These are phyloP conservation scores for Aethes cnicana DNA, from an alignment of 2,888 invertebrate species.

Conservation along the genomic window DNA sequence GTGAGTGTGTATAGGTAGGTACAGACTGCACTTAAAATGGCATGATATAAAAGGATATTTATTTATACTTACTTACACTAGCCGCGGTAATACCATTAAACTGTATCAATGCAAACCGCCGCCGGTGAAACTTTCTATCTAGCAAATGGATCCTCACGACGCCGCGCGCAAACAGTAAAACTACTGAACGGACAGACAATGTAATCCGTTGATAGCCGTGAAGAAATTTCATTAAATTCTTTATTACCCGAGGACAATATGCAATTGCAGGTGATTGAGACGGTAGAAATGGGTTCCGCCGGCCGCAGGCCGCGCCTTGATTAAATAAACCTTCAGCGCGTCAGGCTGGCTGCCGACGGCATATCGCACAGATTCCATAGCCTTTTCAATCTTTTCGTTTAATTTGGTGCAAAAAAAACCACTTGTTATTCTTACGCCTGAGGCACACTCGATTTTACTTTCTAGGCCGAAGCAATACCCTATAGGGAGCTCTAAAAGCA, in stretches of 20 bases:
- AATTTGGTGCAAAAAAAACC: constrained; percentile 41
- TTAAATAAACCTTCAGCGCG: constrained; percentile 79
- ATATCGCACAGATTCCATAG: constrained; percentile 60
- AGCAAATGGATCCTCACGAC: background rate
- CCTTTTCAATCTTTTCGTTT: constrained; percentile 45
- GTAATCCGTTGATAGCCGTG: constrained; percentile 58
- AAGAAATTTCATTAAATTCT: constrained; percentile 73
- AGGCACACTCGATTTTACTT: too few relatives aligned
- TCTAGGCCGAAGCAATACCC: too few relatives aligned
- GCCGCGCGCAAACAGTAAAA: constrained; percentile 44
- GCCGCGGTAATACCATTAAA: too few relatives aligned
- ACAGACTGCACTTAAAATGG: too few relatives aligned
- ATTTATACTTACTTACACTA: too few relatives aligned
- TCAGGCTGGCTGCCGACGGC: constrained; percentile 65
- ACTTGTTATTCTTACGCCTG: constrained; percentile 11
- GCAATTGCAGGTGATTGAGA: constrained; percentile 76
- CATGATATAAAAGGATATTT: too few relatives aligned
- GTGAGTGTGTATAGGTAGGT: too few relatives aligned
- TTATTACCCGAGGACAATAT: constrained; percentile 71
- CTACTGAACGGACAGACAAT: constrained; percentile 53
- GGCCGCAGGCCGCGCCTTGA: constrained; percentile 68
- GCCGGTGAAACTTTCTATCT: background rate
- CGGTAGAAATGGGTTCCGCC: constrained; percentile 63
- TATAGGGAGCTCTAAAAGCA: too few relatives aligned
- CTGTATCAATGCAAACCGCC: background rate